A percentile compares a stretch with the other conserved stretches of the same genome.
Evolutionary conservation across 2,888 invertebrate species (phyloP).

Genomic region (Drosophila planitibia): DNA sequence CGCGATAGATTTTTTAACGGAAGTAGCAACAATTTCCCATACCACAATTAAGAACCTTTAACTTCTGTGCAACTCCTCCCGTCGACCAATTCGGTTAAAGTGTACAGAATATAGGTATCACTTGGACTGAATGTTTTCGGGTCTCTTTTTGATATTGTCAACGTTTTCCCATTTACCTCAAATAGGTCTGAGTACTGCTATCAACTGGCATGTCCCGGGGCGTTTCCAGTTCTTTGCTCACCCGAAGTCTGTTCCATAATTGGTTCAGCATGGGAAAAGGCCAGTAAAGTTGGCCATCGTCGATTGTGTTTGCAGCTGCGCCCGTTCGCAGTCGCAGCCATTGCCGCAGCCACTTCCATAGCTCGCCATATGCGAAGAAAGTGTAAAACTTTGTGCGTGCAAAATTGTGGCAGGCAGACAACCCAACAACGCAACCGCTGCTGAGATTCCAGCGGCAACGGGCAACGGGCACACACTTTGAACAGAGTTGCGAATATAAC

Average conservation of each 20-base stretch:
- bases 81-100: slow-evolving; percentile 4
- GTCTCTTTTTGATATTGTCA: slow-evolving; percentile 25
- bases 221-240: slow-evolving; percentile 39
- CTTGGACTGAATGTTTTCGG: slow-evolving; percentile 16
- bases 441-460: slow-evolving; percentile 41
- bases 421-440: slow-evolving; percentile 54
- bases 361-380: slow-evolving; percentile 55
- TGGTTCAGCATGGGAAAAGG: slow-evolving; percentile 75
- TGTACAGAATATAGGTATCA: slow-evolving; percentile 11
- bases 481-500: slow-evolving; percentile 53
- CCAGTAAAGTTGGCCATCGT: slow-evolving; percentile 69
- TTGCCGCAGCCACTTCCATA: slow-evolving; percentile 38
- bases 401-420: slow-evolving; percentile 70
- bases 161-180: slow-evolving; percentile 24
- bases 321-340: slow-evolving; percentile 29
- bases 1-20: not conserved
- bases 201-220: slow-evolving; percentile 56
- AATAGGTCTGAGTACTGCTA: slow-evolving; percentile 64
- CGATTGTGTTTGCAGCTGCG: slow-evolving; percentile 66
- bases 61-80: slow-evolving; percentile 15
- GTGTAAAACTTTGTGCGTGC: slow-evolving; percentile 76
- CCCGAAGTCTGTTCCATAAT: slow-evolving; percentile 52
- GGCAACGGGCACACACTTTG: slow-evolving; percentile 43
- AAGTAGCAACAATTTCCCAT: not conserved
- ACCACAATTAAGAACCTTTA: slow-evolving; percentile 9